A percentile compares a stretch with the other conserved stretches of the same genome.
These are phyloP conservation scores for Xyliphius kryptos DNA, from an alignment of 2,113 vertebrate species.

Conservation along the genomic window DNA sequence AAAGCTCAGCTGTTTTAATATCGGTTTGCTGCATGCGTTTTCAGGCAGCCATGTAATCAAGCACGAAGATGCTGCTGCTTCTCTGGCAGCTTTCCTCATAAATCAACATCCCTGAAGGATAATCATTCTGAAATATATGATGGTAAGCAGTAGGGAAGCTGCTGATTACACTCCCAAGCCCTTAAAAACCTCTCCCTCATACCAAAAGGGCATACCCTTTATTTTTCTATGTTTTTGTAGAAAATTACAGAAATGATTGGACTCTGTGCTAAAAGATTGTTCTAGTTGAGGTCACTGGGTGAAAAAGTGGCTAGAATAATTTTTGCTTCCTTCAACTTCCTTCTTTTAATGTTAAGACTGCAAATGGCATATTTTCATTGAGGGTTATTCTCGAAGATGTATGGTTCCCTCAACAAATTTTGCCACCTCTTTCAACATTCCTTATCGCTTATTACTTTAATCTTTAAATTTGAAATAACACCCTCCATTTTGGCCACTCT, in stretches of 20 bases:
- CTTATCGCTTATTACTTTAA: no score
- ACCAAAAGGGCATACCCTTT: slow-evolving; percentile 30
- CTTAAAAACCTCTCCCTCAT: slow-evolving; percentile 34
- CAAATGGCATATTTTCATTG: no score
- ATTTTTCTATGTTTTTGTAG: background rate
- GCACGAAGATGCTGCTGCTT: slow-evolving; percentile 46
- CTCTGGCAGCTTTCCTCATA: slow-evolving; percentile 46
- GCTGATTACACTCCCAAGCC: slow-evolving; percentile 54
- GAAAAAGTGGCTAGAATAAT: slow-evolving; percentile 23
- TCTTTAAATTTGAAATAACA: no score
- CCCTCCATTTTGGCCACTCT: no score
- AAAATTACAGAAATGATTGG: slow-evolving; percentile 21
- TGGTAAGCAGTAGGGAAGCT: slow-evolving; percentile 43
- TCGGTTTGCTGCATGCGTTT: slow-evolving; percentile 56
- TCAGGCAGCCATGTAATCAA: slow-evolving; percentile 54
- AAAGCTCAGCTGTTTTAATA: slow-evolving; percentile 61
- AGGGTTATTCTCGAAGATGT: no score
- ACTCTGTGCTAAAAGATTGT: slow-evolving; percentile 3
- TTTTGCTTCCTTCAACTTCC: slow-evolving; percentile 4
- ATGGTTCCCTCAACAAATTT: no score
- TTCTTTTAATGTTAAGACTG: no score
- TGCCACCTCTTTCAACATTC: no score
- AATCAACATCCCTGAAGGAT: slow-evolving; percentile 50
- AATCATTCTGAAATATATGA: slow-evolving; percentile 48
- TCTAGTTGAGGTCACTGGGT: slow-evolving; percentile 20